Base-by-base conservation (phyloP, 2,113 vertebrate genomes). In the Tautogolabrus adspersus region DNA sequence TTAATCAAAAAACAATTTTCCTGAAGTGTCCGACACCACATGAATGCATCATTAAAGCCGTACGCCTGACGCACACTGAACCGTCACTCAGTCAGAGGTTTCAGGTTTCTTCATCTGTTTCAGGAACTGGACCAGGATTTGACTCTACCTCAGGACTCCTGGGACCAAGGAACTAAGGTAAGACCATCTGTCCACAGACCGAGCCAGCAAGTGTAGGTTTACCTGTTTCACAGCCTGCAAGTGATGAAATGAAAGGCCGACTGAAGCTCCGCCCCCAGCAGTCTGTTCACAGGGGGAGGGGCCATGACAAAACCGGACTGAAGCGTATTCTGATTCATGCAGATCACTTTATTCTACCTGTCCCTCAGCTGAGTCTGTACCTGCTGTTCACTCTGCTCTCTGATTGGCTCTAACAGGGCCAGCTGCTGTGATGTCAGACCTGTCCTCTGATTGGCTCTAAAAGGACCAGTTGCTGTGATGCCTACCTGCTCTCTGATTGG, bases 181-280 rank as follows among this genome's bases (percentile, higher is more conserved):
- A 26, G 12, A 62, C 37, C 40, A n/a, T n/a, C n/a, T n/a, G n/a
- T n/a, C n/a, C n/a, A n/a, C 40, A 42, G 40, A 8, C 8, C 8
- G 40, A 11, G 8, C 44, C 13, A n/a, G n/a, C n/a, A n/a, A n/a
- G n/a, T n/a, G n/a, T n/a, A n/a, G 44, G 44, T 46, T 46, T 15
- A 46, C 44, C 44, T 46, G 44, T 46, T 11, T 46, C 10, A 46
- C 44, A 71, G 49, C n/a, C 34, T 85, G 73, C 89, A 92, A 37
- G 34, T 95, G 93, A 95, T 94, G 93, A 47, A 75, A 88, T 38
- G 62, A 94, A 94, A 95, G 93, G 94, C 93, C 91, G 92, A 93
- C 89, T 95, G 93, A 94, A 93, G 90, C 84, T 40, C 83, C 74
- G 16, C 80, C 73, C 68, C 59, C 38, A 76, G 83, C 88, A 91